Evolutionary conservation across 2,113 vertebrate species (phyloP), one percentile per base, ranked within the genome.

Genomic region (Pipa parva): DNA sequence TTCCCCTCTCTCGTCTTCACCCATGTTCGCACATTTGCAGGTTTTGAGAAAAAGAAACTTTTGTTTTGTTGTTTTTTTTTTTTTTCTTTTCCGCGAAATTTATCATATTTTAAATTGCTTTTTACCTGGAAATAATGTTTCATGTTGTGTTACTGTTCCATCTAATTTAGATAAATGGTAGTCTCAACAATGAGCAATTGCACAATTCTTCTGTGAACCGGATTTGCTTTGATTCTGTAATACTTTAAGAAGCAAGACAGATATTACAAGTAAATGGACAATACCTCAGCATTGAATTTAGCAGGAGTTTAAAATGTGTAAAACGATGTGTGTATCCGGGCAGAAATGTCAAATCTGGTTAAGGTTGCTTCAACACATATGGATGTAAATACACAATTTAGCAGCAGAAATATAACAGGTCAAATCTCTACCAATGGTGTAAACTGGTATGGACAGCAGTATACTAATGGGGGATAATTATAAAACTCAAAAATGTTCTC

Each of bases 91-190:
- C 58, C 45, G 27, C 12, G 36, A 52, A 69, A 59, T 36, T 25
- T 20, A 49, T 22, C 46, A 49, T 21, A 22, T 21, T 24, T 25
- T 5, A 27, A 50, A 42, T 60, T 7, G 17, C 33, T 54, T 70
- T n/a, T 61, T 61, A 70, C 66, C 57, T 70, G 57, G 66, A 70
- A 70, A 33, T 51, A 20, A 45, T 21, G 49, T 50, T 51, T 50
- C 33, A 60, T 36, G 13, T n/a, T 59, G 20, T 27, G n/a, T 49
- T 33, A 9, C 5, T 48, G 39, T 24, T n/a, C 6, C 46, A 29
- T 50, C 36, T 50, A 39, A 60, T 22, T 31, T 60, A 60, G 57
- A 59, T 69, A 69, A 60, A 60, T 69, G 20, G 57, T 70, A 70
- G 57, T 45, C 66, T 61, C 33, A 69, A 59, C 49, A 61, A 24